Base-by-base conservation (phyloP, 1,140 invertebrate genomes). In the Battus philenor region DNA sequence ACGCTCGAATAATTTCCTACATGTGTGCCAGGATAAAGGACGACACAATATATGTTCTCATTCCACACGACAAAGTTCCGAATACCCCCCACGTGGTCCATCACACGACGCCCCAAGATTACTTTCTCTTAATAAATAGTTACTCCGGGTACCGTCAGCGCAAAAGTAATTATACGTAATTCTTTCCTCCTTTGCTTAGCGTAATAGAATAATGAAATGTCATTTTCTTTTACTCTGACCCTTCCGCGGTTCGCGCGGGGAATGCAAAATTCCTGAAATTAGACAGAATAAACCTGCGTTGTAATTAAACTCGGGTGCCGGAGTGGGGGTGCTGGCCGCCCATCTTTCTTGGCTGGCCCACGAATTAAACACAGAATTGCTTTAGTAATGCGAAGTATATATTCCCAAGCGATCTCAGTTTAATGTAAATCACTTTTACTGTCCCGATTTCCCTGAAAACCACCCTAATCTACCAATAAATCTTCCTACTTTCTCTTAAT, bases 171-270 rank as follows among this genome's bases (percentile, higher is more conserved):
- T 83, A 79, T 61, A 56, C 49, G 54, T 59, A 60, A 70, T 70
- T 68, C 68, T 73, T 68, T 66, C 49, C 68, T 73, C 65, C 66
- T 76, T 79, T 71, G 72, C 62, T 63, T 59, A 62, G 57, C 68
- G 64, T 80, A 84, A 82, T 80, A 82, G 70, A 82, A 84, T 84
- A 82, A 82, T 70, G 71, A 82, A 70, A 82, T 85, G 76, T 81
- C 78, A 82, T 85, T 84, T 82, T 84, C 78, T 81, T 81, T 80
- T 61, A 48, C 58, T 67, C 73, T 72, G 77, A 82, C 77, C 81
- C 81, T 81, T 80, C 66, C 71, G 77, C 59, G 75, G 75, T 80
- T 72, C 78, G 70, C 77, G 78, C 74, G 70, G 67, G 59, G 81
- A 82, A 82, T 85, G 75, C 72, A 68, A 81, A 85, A 78, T 78